Base-by-base conservation (phyloP, 2,888 invertebrate genomes). In the Branchellion lobata region DNA sequence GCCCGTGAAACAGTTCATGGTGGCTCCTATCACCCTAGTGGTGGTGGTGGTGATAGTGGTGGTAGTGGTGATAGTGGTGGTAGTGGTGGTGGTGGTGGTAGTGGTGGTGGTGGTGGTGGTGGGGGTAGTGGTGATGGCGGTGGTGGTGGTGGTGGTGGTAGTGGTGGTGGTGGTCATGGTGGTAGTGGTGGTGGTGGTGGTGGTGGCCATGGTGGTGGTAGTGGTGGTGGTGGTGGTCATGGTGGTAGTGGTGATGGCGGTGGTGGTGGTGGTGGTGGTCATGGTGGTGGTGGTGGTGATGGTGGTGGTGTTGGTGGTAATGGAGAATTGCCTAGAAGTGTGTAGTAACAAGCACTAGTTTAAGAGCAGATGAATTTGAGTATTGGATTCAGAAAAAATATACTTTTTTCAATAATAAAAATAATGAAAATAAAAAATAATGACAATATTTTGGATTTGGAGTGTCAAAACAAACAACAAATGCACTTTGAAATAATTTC, bases 1-100 rank as follows among this genome's bases (percentile, higher is more conserved):
- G 29, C n/a, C 51, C 1, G n/a, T 75, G 75, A 75, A 75, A 40
- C 75, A 75, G 31, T 75, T 47, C 75, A 75, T 75, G 1, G 53
- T 33, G n/a, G 75, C 53, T 14, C 75, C 51, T 14, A 75, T 51
- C 18, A 75, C 75, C 31, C 75, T 75, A 47, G 47, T 14, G 47
- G 47, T 47, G 47, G 18, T 47, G 47, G 18, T 8, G 47, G 18
- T 47, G 18, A 47, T 47, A n/a, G n/a, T 65, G 65, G 24, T 65
- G 65, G 47, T 14, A 18, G 18, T 47, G 47, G 47, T 8, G 65
- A 65, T 65, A 29, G n/a, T 65, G 65, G 24, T 65, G 65, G 29
- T 14, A n/a, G 24, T 65, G 65, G 24, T 65, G 65, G 24, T 65
- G 65, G n/a, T n/a, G 24, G n/a, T 65, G 65, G 29, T 29, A n/a